Base-by-base conservation (phyloP, 2,797 vertebrate genomes). In the Dipus sagitta region DNA sequence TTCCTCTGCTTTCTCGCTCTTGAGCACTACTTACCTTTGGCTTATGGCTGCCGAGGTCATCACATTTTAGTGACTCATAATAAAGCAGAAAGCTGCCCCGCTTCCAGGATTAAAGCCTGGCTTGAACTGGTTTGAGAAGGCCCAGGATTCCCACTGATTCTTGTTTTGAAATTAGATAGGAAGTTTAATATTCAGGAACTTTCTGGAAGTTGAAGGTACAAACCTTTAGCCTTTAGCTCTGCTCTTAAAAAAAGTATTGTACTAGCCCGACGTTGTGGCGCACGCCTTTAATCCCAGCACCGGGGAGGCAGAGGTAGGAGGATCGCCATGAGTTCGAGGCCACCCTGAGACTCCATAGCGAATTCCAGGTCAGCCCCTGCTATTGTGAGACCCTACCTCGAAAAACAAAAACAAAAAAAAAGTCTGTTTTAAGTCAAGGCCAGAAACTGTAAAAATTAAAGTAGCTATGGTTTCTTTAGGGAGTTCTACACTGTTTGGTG, bases 91-190 rank as follows among this genome's bases (percentile, higher is more conserved):
- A 94, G 94, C 88, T 95, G 86, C 93, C 86, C 90, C 95, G 93
- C 83, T 71, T 86, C 42, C 85, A 54, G 14, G 34, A 30, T 75
- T 79, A 70, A 92, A 80, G 84, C 91, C 94, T 93, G 79, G 91
- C 93, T 95, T 91, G 78, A 95, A 94, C 95, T 96, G 91, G 93
- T 95, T 95, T 96, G 92, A 92, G 88, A 88, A 88, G 38, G n/a
- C 62, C 80, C 30, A 42, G 72, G 67, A 90, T 85, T 79, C 58
- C 17, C 87, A 95, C 86, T 80, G 62, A 85, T 88, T 88, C 91
- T 94, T 92, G 64, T 85, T 85, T 86, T 26, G 14, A 90, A 42
- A 62, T 75, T 77, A 60, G n/a, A 21, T 38, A 24, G n/a, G 26
- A 38, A 90, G 82, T 12, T 90, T 42, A 93, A 85, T 77, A 54